Evolutionary conservation across 2,888 invertebrate species (phyloP), one percentile per base, ranked within the genome.

Genomic region (Sialis fuliginosa): DNA sequence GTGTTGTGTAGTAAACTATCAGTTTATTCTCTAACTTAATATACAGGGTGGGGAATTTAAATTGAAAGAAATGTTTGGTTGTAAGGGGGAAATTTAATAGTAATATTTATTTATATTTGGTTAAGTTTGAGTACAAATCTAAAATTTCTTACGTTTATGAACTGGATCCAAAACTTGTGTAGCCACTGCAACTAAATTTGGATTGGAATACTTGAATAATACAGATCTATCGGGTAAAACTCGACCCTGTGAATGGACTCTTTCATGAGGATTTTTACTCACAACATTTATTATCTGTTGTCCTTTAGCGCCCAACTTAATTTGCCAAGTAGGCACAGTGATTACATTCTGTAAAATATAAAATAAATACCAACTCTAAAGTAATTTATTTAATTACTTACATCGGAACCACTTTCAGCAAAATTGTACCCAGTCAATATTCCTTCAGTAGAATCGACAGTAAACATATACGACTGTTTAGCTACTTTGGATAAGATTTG

Each of bases 191-290:
- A 95, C 79, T 53, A 98, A 71, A 69, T 98, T 98, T 32, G 98
- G 98, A 72, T 98, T 98, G 54, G 89, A 77, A 65, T 99, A 97
- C 67, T 98, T 99, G 71, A 98, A 98, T 35, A 97, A 77, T 46
- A 99, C 98, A 55, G 90, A 90, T 51, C 98, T 77, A 70, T 98
- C 97, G 34, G 86, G 85, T 53, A 97, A 70, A 44, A 96, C 96
- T 53, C 92, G 77, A 30, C 97, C 98, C 61, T 93, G 91, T 1
- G 95, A 93, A 65, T 96, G 95, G 10, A 91, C 87, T 50, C 77
- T 72, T 68, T 88, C 88, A 53, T 70, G 68, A 6, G 74, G 65
- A 56, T 77, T 75, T 58, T 85, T 81, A 33, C 71, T 69, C 46
- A 74, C 77, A 6, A 79, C 65, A 2, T 72, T 70, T 44, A 77